A percentile compares a stretch with the other conserved stretches of the same genome.
phyloP scores from a whole-genome alignment of 2,113 vertebrate species.

The Gallinago undulata region DNA sequence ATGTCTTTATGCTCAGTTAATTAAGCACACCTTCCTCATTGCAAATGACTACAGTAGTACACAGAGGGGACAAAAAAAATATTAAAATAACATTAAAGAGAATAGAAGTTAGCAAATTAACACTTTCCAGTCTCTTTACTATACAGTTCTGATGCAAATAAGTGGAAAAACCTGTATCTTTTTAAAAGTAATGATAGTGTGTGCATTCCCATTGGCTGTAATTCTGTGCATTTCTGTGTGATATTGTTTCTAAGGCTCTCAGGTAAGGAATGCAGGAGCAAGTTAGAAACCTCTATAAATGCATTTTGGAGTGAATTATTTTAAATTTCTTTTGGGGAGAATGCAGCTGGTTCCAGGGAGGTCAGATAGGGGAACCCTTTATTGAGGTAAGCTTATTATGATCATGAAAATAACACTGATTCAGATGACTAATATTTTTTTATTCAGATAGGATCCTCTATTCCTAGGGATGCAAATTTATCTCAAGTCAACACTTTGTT shows the following conservation, averaged over 20 bases:
- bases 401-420: background rate
- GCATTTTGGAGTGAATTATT: background rate
- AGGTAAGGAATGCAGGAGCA: background rate
- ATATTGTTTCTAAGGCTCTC: background rate
- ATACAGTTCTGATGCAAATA: background rate
- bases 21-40: conserved; percentile 46
- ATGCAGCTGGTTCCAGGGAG: background rate
- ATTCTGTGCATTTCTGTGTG: background rate
- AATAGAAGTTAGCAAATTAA: background rate
- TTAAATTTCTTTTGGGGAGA: background rate
- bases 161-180: background rate
- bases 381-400: background rate
- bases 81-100: conserved; percentile 40
- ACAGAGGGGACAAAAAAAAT: conserved; percentile 11
- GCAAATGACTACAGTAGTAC: background rate
- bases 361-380: background rate
- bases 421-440: background rate
- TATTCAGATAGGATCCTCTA: background rate
- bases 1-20: conserved; percentile 2
- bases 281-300: background rate
- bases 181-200: background rate
- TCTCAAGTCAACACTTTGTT: background rate
- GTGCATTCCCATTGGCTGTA: background rate
- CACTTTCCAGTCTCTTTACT: background rate
- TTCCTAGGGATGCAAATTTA: background rate